Percentiles rank a stretch among this genome's conserved stretches.
phyloP scores from a whole-genome alignment of 2,113 vertebrate genomes.

The Bubalus kerabau region DNA sequence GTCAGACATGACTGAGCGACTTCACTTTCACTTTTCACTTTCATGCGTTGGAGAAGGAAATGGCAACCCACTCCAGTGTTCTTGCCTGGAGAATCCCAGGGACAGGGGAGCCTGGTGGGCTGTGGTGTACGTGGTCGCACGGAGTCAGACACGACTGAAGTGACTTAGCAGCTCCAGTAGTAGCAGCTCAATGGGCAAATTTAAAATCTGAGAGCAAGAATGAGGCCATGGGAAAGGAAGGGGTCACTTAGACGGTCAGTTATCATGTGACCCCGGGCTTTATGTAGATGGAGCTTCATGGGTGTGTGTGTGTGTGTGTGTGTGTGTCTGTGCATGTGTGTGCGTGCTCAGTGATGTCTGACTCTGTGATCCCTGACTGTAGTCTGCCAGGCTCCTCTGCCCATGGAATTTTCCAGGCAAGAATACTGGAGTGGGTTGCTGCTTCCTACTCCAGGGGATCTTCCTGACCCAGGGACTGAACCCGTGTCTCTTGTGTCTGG shows the following conservation, averaged over 20 bases:
- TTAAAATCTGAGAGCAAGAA: neutral
- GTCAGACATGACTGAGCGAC: too few relatives aligned
- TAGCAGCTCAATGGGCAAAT: neutral
- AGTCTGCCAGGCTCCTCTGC: neutral
- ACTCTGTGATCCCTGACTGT: neutral
- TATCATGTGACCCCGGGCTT: neutral
- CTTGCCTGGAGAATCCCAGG: too few relatives aligned
- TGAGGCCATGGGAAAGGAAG: neutral
- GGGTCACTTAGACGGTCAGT: neutral
- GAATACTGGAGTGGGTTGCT: neutral
- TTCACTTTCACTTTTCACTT: too few relatives aligned
- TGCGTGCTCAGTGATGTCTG: neutral
- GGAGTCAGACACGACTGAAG: too few relatives aligned
- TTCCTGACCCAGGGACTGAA: neutral
- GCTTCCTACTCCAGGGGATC: neutral
- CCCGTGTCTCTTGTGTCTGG: neutral
- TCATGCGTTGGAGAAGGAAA: too few relatives aligned
- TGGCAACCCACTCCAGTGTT: too few relatives aligned
- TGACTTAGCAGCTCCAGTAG: too few relatives aligned
- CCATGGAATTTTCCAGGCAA: neutral
- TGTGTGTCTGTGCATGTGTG: fast-evolving
- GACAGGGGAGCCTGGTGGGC: too few relatives aligned
- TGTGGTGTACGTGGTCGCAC: fast-evolving
- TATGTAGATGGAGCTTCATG: neutral
- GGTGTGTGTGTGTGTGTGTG: neutral